Percentiles rank a stretch among this genome's conserved stretches.
Evolutionary conservation across 2,797 vertebrate genomes (phyloP).

Genomic region (Ctenopoma kingsleyae): DNA sequence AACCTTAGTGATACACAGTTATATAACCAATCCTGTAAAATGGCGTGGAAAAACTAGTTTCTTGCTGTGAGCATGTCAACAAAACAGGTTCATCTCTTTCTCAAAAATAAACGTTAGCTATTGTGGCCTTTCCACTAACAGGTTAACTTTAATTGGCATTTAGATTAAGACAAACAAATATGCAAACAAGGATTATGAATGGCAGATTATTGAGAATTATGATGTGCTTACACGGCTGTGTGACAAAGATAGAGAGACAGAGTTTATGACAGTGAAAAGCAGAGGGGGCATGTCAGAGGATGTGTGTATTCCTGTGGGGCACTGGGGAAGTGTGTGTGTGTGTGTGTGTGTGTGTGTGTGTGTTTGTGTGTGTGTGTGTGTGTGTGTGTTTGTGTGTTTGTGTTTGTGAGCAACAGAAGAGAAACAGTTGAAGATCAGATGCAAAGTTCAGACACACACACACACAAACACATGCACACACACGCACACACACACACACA

Average conservation of each 20-base stretch:
- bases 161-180: conserved; percentile 60
- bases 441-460: conserved; percentile 67
- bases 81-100: conserved; percentile 1
- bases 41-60: background rate
- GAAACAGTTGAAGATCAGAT: conserved; percentile 77
- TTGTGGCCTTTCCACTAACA: conserved; percentile 21
- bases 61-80: background rate
- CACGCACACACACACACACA: conserved; percentile 25
- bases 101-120: conserved; percentile 10
- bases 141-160: conserved; percentile 53
- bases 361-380: conserved; percentile 22
- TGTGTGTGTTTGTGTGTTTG: conserved; percentile 14
- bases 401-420: conserved; percentile 47
- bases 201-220: conserved; percentile 68
- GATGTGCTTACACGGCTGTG: conserved; percentile 61
- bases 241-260: conserved; percentile 63
- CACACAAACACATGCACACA: conserved; percentile 29
- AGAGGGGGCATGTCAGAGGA: conserved; percentile 58
- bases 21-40: background rate
- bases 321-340: conserved; percentile 28
- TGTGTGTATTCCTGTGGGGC: conserved; percentile 57
- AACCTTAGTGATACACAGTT: background rate
- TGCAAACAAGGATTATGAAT: conserved; percentile 51
- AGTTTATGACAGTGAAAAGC: conserved; percentile 61
- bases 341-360: conserved; percentile 17